phyloP scores from a whole-genome alignment of 2,113 vertebrate species.

The Natator depressus region DNA sequence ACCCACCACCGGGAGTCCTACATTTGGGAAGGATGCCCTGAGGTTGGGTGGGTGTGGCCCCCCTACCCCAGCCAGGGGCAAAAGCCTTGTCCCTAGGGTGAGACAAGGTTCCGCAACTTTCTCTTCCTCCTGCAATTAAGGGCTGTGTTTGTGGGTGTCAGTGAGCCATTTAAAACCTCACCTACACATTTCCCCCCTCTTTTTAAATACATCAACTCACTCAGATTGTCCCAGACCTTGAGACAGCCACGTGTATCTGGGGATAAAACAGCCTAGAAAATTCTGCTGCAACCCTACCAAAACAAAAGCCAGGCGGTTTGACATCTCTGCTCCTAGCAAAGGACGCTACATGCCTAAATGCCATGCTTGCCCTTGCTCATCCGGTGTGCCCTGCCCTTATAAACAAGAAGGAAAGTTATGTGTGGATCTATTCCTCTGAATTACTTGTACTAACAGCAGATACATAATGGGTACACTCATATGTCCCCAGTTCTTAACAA shows the following conservation, averaged over 20 bases:
- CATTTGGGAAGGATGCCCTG: no score
- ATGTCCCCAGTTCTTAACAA: neutral
- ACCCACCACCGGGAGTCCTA: no score
- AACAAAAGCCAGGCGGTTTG: neutral
- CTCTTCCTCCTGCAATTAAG: neutral
- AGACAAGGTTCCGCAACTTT: neutral
- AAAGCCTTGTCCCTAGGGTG: slow-evolving; percentile 39
- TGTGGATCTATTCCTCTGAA: neutral
- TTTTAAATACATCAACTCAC: neutral
- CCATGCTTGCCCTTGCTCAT: neutral
- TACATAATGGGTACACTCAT: neutral
- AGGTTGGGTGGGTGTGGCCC: slow-evolving; percentile 16
- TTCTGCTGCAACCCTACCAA: neutral
- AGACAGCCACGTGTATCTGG: neutral
- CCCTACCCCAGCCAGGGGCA: slow-evolving; percentile 33
- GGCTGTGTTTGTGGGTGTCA: neutral
- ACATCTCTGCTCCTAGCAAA: neutral
- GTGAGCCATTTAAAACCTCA: neutral
- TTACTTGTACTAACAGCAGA: neutral
- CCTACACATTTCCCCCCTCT: neutral
- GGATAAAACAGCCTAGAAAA: neutral
- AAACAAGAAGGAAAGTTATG: no score
- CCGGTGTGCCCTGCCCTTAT: neutral
- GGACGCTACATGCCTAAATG: neutral
- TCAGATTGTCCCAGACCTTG: neutral